Evolutionary conservation across 2,113 vertebrate genomes (phyloP).

Genomic region (Electrona antarctica): DNA sequence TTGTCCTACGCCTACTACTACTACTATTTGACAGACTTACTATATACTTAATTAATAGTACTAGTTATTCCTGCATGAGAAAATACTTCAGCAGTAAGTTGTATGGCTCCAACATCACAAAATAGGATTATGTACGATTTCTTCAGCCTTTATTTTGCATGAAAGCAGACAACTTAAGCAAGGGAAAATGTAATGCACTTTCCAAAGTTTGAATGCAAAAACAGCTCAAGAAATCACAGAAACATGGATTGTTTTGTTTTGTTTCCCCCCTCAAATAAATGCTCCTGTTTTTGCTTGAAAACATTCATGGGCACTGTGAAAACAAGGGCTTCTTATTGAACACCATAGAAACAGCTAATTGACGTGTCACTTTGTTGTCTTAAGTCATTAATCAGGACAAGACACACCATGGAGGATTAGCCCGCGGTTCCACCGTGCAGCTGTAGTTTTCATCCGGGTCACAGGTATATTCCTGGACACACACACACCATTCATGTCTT

Average conservation of each 20-base stretch:
- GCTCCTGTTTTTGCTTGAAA: slow-evolving; percentile 23
- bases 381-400: slow-evolving; percentile 8
- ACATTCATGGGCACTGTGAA: slow-evolving; percentile 22
- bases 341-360: slow-evolving; percentile 26
- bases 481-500: no score
- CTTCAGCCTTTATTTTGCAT: slow-evolving; percentile 51
- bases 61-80: background rate
- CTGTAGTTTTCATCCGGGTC: no score
- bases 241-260: slow-evolving; percentile 18
- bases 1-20: no score
- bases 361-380: slow-evolving; percentile 23
- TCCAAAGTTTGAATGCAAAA: slow-evolving; percentile 25
- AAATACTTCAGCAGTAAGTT: background rate
- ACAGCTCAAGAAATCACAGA: slow-evolving; percentile 23
- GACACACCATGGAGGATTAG: slow-evolving; percentile 4
- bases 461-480: no score
- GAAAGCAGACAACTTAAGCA: slow-evolving; percentile 57
- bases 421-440: background rate
- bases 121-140: slow-evolving; percentile 21
- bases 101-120: slow-evolving; percentile 31
- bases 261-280: slow-evolving; percentile 19
- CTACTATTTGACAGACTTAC: no score
- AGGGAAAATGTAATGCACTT: slow-evolving; percentile 40
- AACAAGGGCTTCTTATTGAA: slow-evolving; percentile 16
- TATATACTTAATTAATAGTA: no score